A percentile compares a stretch with the other conserved stretches of the same genome.
Conservation (phyloP, 2,888 invertebrate genomes). For the Calliopum simillimum region DNA sequence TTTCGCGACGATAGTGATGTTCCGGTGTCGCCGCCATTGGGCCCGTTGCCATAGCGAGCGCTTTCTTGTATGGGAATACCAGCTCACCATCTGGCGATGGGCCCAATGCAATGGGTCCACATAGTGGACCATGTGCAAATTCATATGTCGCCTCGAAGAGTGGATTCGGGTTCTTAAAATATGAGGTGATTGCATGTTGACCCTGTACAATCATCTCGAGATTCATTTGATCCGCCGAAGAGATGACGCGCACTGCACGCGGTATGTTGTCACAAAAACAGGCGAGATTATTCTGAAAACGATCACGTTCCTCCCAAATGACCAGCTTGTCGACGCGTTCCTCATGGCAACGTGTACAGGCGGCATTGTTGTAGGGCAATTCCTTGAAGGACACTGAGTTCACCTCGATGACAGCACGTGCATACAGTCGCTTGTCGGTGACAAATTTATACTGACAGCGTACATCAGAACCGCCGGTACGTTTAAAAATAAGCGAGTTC, state of each 20-base stretch:
- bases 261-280: constrained; percentile 79
- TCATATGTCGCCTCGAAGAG: constrained; percentile 89
- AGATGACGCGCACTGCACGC: constrained; percentile 77
- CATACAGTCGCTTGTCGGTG: constrained; percentile 84
- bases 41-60: constrained; percentile 71
- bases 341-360: constrained; percentile 87
- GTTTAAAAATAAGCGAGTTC: constrained; percentile 88
- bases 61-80: constrained; percentile 88
- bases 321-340: constrained; percentile 87
- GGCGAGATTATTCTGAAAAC: constrained; percentile 75
- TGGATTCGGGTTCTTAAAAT: constrained; percentile 87
- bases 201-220: constrained; percentile 86
- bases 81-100: constrained; percentile 87
- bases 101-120: constrained; percentile 84
- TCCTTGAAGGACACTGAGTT: constrained; percentile 87
- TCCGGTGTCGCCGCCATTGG: constrained; percentile 62
- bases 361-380: constrained; percentile 81
- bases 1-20: constrained; percentile 69
- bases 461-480: constrained; percentile 79
- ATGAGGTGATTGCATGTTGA: constrained; percentile 86
- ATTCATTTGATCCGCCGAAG: constrained; percentile 83
- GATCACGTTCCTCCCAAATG: constrained; percentile 82
- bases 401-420: constrained; percentile 81
- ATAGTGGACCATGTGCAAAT: constrained; percentile 89
- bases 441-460: constrained; percentile 86